These are phyloP conservation scores for Sebastes hubbsi DNA, from an alignment of 2,797 vertebrate genomes.

Conservation along the genomic window DNA sequence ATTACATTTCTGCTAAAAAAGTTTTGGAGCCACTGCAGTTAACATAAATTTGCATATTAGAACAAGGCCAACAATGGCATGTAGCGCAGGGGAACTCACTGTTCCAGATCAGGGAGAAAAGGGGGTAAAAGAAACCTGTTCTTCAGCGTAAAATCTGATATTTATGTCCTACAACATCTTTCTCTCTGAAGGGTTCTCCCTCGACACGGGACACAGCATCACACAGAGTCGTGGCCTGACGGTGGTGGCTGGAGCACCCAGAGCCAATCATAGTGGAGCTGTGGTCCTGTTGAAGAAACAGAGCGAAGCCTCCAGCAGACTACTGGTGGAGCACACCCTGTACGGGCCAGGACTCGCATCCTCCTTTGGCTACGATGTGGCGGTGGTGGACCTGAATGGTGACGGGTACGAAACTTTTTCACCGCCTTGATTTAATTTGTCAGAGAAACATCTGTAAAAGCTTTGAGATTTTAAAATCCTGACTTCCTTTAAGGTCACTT, in stretches of 20 bases:
- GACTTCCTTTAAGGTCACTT: neutral
- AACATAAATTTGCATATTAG: neutral
- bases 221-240: slow-evolving; percentile 84
- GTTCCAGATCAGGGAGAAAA: neutral
- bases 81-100: neutral
- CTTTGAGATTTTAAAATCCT: neutral
- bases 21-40: neutral
- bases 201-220: slow-evolving; percentile 93
- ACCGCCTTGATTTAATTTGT: neutral
- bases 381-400: slow-evolving; percentile 93
- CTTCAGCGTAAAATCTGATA: neutral
- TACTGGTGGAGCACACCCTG: slow-evolving; percentile 84
- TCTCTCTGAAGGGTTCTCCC: slow-evolving; percentile 88
- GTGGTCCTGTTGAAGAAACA: slow-evolving; percentile 90
- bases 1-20: neutral
- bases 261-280: slow-evolving; percentile 94
- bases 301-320: slow-evolving; percentile 63
- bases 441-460: neutral
- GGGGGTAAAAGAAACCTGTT: neutral
- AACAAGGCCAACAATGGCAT: neutral
- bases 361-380: slow-evolving; percentile 96
- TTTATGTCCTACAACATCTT: neutral
- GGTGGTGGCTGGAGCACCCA: slow-evolving; percentile 95
- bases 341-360: slow-evolving; percentile 93
- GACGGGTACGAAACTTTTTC: slow-evolving; percentile 85